Evolutionary conservation across 2,113 vertebrate genomes (phyloP), one percentile per base, ranked within the genome.

Genomic region (Coptodon rendalli): DNA sequence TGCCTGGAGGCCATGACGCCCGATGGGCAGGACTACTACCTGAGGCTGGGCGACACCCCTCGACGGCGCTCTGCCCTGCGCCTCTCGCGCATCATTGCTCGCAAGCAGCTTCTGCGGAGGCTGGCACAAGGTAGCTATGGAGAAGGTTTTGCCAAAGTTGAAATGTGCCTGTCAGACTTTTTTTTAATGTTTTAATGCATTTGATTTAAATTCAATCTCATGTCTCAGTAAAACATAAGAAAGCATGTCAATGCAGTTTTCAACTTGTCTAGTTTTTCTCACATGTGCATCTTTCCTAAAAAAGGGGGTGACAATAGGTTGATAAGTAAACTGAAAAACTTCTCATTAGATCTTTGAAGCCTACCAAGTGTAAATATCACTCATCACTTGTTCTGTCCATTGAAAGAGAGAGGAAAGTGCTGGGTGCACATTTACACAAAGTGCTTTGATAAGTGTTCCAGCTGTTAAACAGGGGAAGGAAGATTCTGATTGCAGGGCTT

Each of bases 11-110:
- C 87, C 80, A 95, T 96, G 96, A 96, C 94, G 3, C 81, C 86
- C 11, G 93, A 94, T 5, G 93, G 93, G 9, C 93, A 95, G 73
- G 88, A 95, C 7, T 80, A 94, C 85, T 97, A 96, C 93, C 95
- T 97, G 91, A 94, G 96, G 86, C 93, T 96, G 89, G 94, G 94
- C 3, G 84, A 91, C 66, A 94, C 91, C 17, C 93, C 91, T 14
- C 89, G 86, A 2, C 91, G 93, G 8, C 94, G 96, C 43, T 96
- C 96, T 0, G 95, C 95, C 83, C 93, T 96, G 52, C 96, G 95
- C 3, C 94, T 96, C 83, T 96, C 96, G 1, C 96, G 95, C 73
- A 95, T 97, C 86, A 93, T 97, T 4, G 93, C 96, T 34, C 94
- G 96, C 53, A 80, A 95, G 78, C 95, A 95, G 90, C 93, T 97